Conservation (phyloP, 2,797 vertebrate genomes). For the Esox masquinongy region DNA sequence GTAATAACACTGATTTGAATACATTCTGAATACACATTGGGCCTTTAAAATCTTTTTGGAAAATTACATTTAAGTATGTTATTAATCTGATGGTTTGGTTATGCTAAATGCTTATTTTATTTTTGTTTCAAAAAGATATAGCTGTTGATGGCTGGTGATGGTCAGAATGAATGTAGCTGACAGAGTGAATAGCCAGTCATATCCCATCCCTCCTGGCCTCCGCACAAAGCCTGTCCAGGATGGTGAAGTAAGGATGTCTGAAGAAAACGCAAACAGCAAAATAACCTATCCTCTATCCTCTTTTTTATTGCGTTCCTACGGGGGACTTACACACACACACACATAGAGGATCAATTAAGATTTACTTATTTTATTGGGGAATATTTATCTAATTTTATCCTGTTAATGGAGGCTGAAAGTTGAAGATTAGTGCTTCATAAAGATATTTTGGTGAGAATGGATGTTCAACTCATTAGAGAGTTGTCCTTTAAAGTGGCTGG, state of each 20-base stretch:
- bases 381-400: conserved; percentile 36
- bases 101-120: too few relatives aligned
- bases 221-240: conserved; percentile 22
- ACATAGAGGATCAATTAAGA: conserved; percentile 58
- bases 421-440: conserved; percentile 53
- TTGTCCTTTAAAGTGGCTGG: conserved; percentile 73
- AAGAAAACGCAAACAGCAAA: conserved; percentile 13
- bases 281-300: conserved; percentile 20
- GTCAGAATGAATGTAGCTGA: neutral
- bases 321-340: conserved; percentile 31
- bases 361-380: conserved; percentile 53
- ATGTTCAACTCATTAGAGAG: conserved; percentile 61
- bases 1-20: neutral
- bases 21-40: too few relatives aligned
- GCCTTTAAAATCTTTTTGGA: too few relatives aligned
- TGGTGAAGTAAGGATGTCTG: conserved; percentile 12
- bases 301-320: conserved; percentile 13
- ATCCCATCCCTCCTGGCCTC: conserved; percentile 36
- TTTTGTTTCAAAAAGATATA: too few relatives aligned
- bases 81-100: too few relatives aligned
- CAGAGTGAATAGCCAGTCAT: conserved; percentile 29
- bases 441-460: conserved; percentile 58
- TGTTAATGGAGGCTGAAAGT: conserved; percentile 52
- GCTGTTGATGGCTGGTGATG: too few relatives aligned
- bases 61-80: too few relatives aligned